Conservation (phyloP, 2,113 vertebrate species). For the Carassius carassius region DNA sequence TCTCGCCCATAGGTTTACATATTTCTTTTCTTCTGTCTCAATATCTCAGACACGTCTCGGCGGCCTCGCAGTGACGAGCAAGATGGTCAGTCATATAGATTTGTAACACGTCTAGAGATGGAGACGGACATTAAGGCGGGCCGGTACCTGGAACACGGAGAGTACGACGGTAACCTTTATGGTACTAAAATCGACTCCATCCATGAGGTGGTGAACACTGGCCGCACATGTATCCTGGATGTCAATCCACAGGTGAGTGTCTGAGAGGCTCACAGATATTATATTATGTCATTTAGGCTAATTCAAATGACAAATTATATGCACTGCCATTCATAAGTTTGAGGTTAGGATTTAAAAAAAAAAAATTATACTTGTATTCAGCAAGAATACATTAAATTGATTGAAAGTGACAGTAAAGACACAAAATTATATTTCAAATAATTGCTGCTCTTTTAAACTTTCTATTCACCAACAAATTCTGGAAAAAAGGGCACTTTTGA, state of each 20-base stretch:
- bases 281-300: background rate
- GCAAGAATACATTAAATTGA: too few relatives aligned
- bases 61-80: conserved; percentile 91
- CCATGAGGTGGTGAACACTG: conserved; percentile 89
- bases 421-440: too few relatives aligned
- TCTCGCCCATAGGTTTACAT: background rate
- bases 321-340: background rate
- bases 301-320: background rate
- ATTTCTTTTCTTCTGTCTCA: conserved; percentile 5
- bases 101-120: conserved; percentile 91
- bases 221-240: conserved; percentile 94
- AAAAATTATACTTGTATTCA: too few relatives aligned
- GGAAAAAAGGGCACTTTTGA: too few relatives aligned
- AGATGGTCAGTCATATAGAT: conserved; percentile 91
- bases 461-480: too few relatives aligned
- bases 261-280: background rate
- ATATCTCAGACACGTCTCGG: conserved; percentile 86
- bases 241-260: conserved; percentile 91
- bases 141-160: conserved; percentile 94
- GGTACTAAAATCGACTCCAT: conserved; percentile 98
- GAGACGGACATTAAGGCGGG: conserved; percentile 91
- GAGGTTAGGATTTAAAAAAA: too few relatives aligned
- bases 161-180: conserved; percentile 97
- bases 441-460: too few relatives aligned
- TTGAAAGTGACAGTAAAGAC: too few relatives aligned